These are phyloP conservation scores for Tiliqua scincoides DNA, from an alignment of 2,113 vertebrate genomes.

Conservation along the genomic window DNA sequence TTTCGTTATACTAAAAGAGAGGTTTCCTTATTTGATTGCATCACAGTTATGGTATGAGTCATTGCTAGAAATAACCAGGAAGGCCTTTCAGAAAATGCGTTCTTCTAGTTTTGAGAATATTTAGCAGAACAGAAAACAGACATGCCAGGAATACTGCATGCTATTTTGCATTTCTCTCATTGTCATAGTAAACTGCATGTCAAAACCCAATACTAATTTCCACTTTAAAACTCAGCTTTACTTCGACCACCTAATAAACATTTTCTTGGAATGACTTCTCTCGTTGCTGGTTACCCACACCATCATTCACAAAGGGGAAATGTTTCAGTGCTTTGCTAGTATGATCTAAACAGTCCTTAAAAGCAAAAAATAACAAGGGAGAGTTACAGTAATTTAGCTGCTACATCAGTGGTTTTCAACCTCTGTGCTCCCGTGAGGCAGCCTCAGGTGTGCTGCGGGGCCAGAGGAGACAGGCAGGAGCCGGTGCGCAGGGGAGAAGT, in stretches of 20 bases:
- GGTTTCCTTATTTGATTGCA: constrained; percentile 17
- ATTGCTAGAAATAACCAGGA: neutral
- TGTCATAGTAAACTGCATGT: constrained; percentile 2
- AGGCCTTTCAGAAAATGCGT: neutral
- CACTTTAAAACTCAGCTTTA: neutral
- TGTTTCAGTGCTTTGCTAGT: constrained; percentile 68
- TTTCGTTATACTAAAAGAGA: neutral
- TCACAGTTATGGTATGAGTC: neutral
- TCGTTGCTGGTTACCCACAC: constrained; percentile 59
- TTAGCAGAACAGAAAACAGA: neutral
- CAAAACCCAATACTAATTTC: neutral
- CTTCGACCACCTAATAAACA: neutral
- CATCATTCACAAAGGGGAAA: constrained; percentile 65
- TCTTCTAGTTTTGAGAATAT: neutral
- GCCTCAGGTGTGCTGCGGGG: too few species aligned
- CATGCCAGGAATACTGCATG: neutral
- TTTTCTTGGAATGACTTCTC: constrained; percentile 6
- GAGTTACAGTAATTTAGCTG: neutral
- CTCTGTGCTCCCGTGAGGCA: too few species aligned
- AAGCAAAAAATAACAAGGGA: constrained; percentile 34
- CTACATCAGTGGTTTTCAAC: too few species aligned
- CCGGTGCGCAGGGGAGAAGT: too few species aligned
- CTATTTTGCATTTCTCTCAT: neutral
- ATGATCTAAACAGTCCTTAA: constrained; percentile 50
- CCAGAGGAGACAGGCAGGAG: too few species aligned